Percentiles rank a stretch among this genome's conserved stretches.
phyloP scores from a whole-genome alignment of 2,113 vertebrate genomes.

The Thunnus maccoyii region DNA sequence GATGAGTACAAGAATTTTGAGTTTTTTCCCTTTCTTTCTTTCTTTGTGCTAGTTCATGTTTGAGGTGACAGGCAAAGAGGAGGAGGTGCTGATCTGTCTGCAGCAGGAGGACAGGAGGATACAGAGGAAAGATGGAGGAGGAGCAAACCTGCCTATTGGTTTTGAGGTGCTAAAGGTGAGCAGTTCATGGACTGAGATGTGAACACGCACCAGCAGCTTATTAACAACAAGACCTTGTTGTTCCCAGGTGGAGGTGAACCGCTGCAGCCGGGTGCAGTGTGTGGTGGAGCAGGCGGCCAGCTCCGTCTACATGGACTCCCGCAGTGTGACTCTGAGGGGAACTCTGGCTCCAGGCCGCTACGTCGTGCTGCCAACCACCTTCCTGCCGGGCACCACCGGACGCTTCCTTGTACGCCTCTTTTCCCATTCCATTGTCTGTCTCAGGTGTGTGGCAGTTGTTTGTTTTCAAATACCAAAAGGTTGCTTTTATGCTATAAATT shows the following conservation, averaged over 20 bases:
- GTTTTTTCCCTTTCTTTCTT: background rate
- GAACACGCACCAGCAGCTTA: background rate
- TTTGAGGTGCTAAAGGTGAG: slow-evolving; percentile 88
- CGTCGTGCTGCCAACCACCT: slow-evolving; percentile 86
- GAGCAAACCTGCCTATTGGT: slow-evolving; percentile 88
- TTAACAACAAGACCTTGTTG: background rate
- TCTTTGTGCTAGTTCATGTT: slow-evolving; percentile 83
- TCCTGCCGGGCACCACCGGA: slow-evolving; percentile 80
- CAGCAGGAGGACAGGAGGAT: slow-evolving; percentile 88
- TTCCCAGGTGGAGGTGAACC: slow-evolving; percentile 86
- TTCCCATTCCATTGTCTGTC: slow-evolving; percentile 76
- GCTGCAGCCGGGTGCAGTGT: slow-evolving; percentile 82
- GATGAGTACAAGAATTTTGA: background rate
- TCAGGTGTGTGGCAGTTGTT: slow-evolving; percentile 72
- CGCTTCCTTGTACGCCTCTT: slow-evolving; percentile 85
- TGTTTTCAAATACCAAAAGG: background rate
- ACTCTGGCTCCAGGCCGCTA: slow-evolving; percentile 81
- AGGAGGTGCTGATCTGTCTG: slow-evolving; percentile 86
- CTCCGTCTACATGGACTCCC: slow-evolving; percentile 88
- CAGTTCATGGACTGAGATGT: background rate
- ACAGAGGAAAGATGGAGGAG: slow-evolving; percentile 80
- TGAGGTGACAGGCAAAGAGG: slow-evolving; percentile 77
- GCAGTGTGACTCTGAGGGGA: slow-evolving; percentile 83
- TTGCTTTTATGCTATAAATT: no score
- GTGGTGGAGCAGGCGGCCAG: slow-evolving; percentile 84